These are phyloP conservation scores for Cyanoramphus novaezelandiae DNA, from an alignment of 2,113 vertebrate genomes.

Conservation along the genomic window DNA sequence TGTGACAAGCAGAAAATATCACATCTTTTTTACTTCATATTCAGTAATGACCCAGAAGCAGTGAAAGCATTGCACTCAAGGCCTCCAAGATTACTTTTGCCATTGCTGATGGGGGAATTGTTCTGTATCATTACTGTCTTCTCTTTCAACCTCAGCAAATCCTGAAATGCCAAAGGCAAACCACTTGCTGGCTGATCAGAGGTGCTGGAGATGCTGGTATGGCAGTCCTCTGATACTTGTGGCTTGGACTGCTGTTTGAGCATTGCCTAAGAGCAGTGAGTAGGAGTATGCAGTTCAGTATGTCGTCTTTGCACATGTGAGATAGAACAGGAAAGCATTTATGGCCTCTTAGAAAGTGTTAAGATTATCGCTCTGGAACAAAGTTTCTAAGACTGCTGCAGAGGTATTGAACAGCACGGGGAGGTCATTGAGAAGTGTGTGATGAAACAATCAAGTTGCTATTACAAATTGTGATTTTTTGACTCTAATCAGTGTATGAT, in stretches of 20 bases:
- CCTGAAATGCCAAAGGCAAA: conserved; percentile 31
- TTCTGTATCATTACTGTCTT: conserved; percentile 32
- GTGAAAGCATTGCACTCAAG: background rate
- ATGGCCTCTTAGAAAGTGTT: background rate
- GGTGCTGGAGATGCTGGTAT: background rate
- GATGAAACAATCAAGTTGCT: background rate
- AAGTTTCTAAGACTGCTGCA: background rate
- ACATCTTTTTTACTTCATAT: background rate
- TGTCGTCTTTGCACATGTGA: background rate
- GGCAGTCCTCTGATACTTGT: conserved; percentile 9
- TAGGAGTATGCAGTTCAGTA: background rate
- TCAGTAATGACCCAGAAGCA: background rate
- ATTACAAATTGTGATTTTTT: background rate
- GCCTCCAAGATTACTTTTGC: background rate
- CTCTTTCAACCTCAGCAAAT: conserved; percentile 46
- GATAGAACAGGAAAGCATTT: background rate
- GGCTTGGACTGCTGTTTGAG: background rate
- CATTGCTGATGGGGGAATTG: conserved; percentile 5
- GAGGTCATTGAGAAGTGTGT: background rate
- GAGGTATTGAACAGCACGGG: background rate
- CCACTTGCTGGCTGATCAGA: background rate
- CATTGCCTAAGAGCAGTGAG: background rate
- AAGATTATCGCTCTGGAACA: background rate
- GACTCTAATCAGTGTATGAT: background rate
- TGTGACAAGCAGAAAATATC: background rate